These are phyloP conservation scores for Neotoxoptera formosana DNA, from an alignment of 1,140 invertebrate genomes.

Conservation along the genomic window DNA sequence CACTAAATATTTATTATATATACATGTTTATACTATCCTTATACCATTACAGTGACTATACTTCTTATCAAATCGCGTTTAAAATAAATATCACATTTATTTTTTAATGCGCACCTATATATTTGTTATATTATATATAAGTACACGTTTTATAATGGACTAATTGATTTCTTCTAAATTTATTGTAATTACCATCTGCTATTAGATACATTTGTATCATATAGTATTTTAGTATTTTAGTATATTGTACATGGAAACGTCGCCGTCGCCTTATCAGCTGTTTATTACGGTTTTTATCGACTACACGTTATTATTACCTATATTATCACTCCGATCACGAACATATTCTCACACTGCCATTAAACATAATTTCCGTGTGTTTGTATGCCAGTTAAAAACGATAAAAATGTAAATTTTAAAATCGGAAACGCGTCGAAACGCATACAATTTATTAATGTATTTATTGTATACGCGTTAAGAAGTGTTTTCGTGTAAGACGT, in stretches of 20 bases:
- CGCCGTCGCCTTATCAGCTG: neutral
- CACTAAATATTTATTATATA: neutral
- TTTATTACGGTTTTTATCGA: neutral
- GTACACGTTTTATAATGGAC: neutral
- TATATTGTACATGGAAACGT: neutral
- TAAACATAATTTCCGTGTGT: neutral
- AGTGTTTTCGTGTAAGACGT: slow-evolving; percentile 27
- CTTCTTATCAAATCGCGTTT: slow-evolving; percentile 15
- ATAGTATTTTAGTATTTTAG: too few species aligned
- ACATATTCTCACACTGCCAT: neutral
- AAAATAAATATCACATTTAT: slow-evolving; percentile 4
- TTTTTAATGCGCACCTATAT: neutral
- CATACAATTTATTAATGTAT: slow-evolving; percentile 18
- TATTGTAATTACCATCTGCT: neutral
- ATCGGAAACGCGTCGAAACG: neutral
- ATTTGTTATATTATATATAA: neutral
- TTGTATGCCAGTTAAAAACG: neutral
- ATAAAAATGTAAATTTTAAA: slow-evolving; percentile 5
- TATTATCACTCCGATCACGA: neutral
- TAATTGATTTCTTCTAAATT: slow-evolving; percentile 27
- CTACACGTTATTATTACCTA: neutral
- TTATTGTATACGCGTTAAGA: slow-evolving; percentile 1
- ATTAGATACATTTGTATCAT: neutral
- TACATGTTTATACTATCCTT: neutral
- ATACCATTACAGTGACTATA: neutral